phyloP scores from a whole-genome alignment of 2,888 invertebrate genomes.

The Baronia brevicornis region DNA sequence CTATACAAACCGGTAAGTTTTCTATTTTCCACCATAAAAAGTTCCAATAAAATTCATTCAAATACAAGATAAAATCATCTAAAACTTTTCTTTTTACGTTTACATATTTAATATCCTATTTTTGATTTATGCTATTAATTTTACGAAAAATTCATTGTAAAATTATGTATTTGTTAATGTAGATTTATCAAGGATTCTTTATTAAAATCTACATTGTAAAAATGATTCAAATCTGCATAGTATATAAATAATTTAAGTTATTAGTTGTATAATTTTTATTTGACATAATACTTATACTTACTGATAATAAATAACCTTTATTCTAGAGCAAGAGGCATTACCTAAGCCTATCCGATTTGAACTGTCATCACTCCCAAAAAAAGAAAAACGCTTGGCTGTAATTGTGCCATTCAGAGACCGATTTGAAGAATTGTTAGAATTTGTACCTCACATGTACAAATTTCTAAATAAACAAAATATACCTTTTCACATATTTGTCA shows the following conservation, averaged over 20 bases:
- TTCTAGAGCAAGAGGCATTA: slow-evolving; percentile 42
- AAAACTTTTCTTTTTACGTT: not conserved
- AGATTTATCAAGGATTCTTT: no score
- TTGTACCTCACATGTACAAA: slow-evolving; percentile 90
- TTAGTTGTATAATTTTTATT: no score
- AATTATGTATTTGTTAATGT: no score
- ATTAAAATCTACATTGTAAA: no score
- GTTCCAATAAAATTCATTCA: no score
- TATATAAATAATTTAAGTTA: no score
- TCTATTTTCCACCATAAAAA: not conserved
- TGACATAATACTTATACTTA: no score
- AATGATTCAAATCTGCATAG: no score
- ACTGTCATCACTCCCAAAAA: slow-evolving; percentile 25
- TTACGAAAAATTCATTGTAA: no score
- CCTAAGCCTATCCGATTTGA: slow-evolving; percentile 34
- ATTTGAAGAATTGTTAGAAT: slow-evolving; percentile 95
- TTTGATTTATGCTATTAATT: no score
- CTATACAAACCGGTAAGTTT: slow-evolving; percentile 51
- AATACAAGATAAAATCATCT: not conserved
- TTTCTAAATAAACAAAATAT: slow-evolving; percentile 89
- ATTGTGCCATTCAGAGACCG: slow-evolving; percentile 97
- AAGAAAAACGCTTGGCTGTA: slow-evolving; percentile 80
- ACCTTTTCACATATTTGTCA: slow-evolving; percentile 87
- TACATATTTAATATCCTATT: not conserved
- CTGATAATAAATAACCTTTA: slow-evolving; percentile 9